Percentiles rank a stretch among this genome's conserved stretches.
These are phyloP conservation scores for Lamellibrachia luymesi DNA, from an alignment of 1,140 invertebrate species.

Conservation along the genomic window DNA sequence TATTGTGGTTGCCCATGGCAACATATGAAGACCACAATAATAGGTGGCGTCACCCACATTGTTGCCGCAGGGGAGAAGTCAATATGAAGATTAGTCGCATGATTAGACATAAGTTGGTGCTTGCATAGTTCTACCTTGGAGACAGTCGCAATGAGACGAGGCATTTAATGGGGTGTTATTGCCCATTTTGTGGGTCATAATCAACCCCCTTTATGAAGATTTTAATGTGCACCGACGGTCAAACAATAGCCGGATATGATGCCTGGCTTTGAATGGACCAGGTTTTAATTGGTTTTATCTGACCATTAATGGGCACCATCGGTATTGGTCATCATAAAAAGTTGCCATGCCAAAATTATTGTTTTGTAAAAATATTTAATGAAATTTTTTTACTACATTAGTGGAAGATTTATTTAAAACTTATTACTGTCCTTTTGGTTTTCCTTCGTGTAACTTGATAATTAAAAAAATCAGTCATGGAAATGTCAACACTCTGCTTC, in stretches of 20 bases:
- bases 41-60: not conserved
- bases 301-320: not conserved
- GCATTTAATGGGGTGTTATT: constrained; percentile 1
- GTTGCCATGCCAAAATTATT: not conserved
- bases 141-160: not conserved
- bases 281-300: not conserved
- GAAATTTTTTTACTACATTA: not conserved
- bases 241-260: not conserved
- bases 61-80: not conserved
- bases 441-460: not conserved
- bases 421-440: not conserved
- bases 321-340: not conserved
- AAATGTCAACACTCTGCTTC: too few relatives aligned
- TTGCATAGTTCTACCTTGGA: not conserved
- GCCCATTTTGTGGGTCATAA: not conserved
- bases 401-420: too few relatives aligned
- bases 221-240: not conserved
- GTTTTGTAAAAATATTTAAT: not conserved
- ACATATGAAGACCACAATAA: not conserved
- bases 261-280: not conserved
- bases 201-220: constrained; percentile 4
- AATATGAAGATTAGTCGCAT: not conserved
- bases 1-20: not conserved
- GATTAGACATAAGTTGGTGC: not conserved
- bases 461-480: too few relatives aligned